Evolutionary conservation across 2,113 vertebrate genomes (phyloP), one percentile per base, ranked within the genome.

Genomic region (Colius striatus): DNA sequence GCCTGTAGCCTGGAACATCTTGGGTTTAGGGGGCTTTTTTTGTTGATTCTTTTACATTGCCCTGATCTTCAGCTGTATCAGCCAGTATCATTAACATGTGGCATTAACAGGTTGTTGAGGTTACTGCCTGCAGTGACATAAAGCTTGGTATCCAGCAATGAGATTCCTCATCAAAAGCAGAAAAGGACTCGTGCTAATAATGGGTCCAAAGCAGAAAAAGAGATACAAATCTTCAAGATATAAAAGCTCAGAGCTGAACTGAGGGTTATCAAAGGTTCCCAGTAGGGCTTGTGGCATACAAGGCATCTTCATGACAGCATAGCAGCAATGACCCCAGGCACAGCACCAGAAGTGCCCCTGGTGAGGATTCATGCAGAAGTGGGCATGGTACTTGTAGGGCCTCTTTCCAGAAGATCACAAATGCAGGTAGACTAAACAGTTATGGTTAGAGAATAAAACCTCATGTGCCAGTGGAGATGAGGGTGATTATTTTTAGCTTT

Each of bases 401-500:
- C 4, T 71, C 29, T 63, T 71, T 34, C 38, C 60, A 63, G 57
- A 80, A 71, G 48, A 74, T 36, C 32, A 25, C 1, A 1, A 66
- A 45, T 29, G 29, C 54, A 73, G 62, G 75, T 80, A 88, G 26
- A 77, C 53, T 16, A 76, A 77, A 38, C 65, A 76, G 23, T 78
- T 80, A 67, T 0, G 0, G 53, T 51, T 77, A 66, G 41, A 92
- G 86, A 74, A 85, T 72, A 94, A 93, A 74, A 55, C 10, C 47
- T 17, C 47, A n/a, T 61, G 55, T 90, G 65, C 48, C 53, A 84
- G 55, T 63, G 25, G 55, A 95, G 86, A 97, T 77, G 53, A 92
- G 21, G 32, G 9, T 79, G 83, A 86, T 90, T 96, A 95, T 96
- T 97, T 95, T 96, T 95, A 95, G 86, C 86, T 89, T 77, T 63